Evolutionary conservation across 2,113 vertebrate genomes (phyloP).

Genomic region (Eolophus roseicapilla): DNA sequence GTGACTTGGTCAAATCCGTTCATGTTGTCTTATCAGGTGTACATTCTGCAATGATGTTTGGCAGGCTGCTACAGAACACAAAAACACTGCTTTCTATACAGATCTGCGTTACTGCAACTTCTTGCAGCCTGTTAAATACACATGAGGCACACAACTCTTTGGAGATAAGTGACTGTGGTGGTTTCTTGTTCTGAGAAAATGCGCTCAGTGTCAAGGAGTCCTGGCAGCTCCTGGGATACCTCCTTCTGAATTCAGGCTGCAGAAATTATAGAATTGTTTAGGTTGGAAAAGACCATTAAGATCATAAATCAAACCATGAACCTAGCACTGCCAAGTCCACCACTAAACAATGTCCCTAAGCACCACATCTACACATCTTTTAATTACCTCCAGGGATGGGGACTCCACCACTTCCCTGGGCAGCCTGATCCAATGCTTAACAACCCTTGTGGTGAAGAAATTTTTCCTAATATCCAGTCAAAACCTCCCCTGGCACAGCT

Average conservation of each 20-base stretch:
- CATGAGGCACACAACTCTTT: background rate
- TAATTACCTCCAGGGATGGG: background rate
- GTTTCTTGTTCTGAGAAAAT: background rate
- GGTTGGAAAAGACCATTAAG: background rate
- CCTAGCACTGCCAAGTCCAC: background rate
- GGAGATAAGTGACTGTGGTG: background rate
- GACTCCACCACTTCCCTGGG: background rate
- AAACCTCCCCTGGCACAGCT: background rate
- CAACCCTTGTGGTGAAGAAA: background rate
- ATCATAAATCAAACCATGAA: background rate
- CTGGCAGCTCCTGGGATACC: background rate
- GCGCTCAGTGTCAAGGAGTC: background rate
- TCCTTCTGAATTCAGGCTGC: background rate
- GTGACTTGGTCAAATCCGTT: background rate
- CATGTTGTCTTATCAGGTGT: background rate
- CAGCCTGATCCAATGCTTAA: background rate
- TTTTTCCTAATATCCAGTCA: background rate
- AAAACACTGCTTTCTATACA: background rate
- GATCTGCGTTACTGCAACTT: background rate
- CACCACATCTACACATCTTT: fast-evolving
- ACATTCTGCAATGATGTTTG: background rate
- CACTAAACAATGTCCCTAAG: background rate
- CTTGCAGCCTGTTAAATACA: background rate
- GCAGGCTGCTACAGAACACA: background rate
- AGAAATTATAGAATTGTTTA: background rate